A percentile compares a stretch with the other conserved stretches of the same genome.
These are phyloP conservation scores for Thamnophis sirtalis DNA, from an alignment of 2,113 vertebrate genomes.

Conservation along the genomic window DNA sequence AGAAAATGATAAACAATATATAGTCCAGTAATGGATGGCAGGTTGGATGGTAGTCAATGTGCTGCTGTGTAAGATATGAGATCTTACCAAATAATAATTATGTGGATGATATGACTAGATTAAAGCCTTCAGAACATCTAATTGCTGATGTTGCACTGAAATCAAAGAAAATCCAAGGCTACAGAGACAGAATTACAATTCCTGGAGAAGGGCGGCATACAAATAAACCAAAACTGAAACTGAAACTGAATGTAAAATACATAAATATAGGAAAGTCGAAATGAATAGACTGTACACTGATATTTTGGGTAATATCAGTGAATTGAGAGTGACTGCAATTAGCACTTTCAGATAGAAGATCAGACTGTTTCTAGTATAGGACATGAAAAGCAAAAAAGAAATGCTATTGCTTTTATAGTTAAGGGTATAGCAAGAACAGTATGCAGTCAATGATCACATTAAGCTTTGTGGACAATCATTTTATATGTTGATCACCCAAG, in stretches of 20 bases:
- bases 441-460: not conserved
- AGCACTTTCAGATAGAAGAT: not conserved
- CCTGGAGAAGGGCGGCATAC: too few relatives aligned
- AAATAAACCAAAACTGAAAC: too few relatives aligned
- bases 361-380: not conserved
- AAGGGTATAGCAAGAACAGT: not conserved
- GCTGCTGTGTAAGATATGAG: not conserved
- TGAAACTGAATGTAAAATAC: not conserved
- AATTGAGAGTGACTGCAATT: not conserved
- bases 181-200: not conserved
- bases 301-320: not conserved
- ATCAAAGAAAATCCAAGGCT: not conserved
- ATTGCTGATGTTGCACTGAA: not conserved
- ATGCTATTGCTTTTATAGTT: not conserved
- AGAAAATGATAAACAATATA: not conserved
- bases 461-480: not conserved
- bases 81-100: not conserved
- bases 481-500: not conserved
- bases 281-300: not conserved
- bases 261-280: not conserved
- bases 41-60: not conserved
- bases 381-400: not conserved
- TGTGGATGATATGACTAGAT: not conserved
- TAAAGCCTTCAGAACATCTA: not conserved
- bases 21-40: not conserved